These are phyloP conservation scores for Hylaeus anthracinus DNA, from an alignment of 1,140 invertebrate species.

Conservation along the genomic window DNA sequence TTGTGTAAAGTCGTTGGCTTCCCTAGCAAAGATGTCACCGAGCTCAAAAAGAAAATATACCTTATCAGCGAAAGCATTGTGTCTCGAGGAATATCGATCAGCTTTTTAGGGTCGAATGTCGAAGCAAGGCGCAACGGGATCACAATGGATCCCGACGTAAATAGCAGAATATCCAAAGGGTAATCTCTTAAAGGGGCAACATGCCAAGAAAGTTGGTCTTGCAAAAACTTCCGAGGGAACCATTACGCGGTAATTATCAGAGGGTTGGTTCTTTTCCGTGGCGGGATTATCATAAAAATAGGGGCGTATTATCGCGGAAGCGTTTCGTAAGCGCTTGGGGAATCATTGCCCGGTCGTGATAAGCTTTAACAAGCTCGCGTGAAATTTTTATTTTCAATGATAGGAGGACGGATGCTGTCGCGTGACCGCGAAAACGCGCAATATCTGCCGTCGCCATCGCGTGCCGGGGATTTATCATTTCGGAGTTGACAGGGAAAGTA, in stretches of 20 bases:
- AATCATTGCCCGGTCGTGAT: constrained; percentile 16
- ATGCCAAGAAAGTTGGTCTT: constrained; percentile 7
- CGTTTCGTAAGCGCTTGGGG: background rate
- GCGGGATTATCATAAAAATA: constrained; percentile 31
- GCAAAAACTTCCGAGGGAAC: constrained; percentile 15
- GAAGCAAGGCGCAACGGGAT: too few relatives aligned
- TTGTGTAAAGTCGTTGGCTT: too few relatives aligned
- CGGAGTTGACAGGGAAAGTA: constrained; percentile 38
- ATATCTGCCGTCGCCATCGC: constrained; percentile 31
- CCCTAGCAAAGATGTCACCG: too few relatives aligned
- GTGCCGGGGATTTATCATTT: constrained; percentile 37
- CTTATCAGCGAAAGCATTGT: too few relatives aligned
- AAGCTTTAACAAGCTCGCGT: constrained; percentile 21
- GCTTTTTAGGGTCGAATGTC: too few relatives aligned
- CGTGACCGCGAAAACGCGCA: constrained; percentile 30
- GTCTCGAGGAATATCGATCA: too few relatives aligned
- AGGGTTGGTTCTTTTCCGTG: too few relatives aligned
- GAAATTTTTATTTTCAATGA: constrained; percentile 31
- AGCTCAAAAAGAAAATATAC: too few relatives aligned
- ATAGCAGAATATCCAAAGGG: background rate
- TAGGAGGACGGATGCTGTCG: background rate
- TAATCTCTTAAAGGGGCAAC: background rate
- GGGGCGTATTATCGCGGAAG: constrained; percentile 18
- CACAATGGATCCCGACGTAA: background rate
- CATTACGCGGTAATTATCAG: constrained; percentile 38